These are phyloP conservation scores for Rousettus leschenaultii DNA, from an alignment of 2,113 vertebrate species.

Conservation along the genomic window DNA sequence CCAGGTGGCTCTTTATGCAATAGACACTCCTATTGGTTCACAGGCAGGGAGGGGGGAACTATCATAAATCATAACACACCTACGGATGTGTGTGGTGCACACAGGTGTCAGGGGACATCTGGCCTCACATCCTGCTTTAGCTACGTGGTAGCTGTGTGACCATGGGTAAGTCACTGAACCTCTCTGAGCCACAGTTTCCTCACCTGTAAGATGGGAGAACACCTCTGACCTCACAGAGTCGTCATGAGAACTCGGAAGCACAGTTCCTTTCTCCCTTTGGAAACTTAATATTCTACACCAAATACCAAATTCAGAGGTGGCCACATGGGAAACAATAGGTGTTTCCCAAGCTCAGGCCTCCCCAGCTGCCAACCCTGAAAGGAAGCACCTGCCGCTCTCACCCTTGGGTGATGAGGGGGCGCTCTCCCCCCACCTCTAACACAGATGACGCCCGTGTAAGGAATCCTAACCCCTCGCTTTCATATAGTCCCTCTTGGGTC, in stretches of 20 bases:
- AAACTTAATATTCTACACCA: too few species aligned
- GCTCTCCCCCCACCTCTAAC: too few species aligned
- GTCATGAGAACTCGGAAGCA: neutral
- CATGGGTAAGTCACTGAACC: neutral
- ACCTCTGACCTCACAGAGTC: neutral
- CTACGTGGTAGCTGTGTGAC: neutral
- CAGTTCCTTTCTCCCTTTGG: neutral
- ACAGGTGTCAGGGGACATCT: neutral
- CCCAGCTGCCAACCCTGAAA: too few species aligned
- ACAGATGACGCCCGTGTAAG: too few species aligned
- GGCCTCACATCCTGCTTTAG: neutral
- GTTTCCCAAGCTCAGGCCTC: too few species aligned
- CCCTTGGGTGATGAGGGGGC: neutral
- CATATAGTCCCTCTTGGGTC: neutral
- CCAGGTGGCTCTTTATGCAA: neutral
- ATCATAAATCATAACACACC: neutral
- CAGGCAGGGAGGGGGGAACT: neutral
- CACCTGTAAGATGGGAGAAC: neutral
- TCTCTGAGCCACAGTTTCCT: neutral
- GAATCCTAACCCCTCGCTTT: neutral
- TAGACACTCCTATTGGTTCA: neutral
- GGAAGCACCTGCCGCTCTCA: too few species aligned
- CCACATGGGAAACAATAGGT: too few species aligned
- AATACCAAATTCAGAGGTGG: too few species aligned
- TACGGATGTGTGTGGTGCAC: too few species aligned